Conservation (phyloP, 2,797 vertebrate genomes). For the Sebastes elongatus region DNA sequence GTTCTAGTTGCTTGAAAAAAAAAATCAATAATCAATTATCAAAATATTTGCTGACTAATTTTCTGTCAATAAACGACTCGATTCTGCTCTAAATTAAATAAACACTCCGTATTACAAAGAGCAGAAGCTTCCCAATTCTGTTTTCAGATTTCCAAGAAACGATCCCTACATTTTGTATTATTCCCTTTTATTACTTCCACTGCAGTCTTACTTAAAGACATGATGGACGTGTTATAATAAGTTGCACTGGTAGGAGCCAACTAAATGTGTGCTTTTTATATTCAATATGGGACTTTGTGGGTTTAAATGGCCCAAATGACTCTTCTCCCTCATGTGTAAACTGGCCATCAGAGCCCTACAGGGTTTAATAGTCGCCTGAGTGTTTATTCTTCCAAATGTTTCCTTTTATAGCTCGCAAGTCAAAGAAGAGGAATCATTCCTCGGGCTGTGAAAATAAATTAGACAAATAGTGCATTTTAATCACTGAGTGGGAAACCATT, state of each 20-base stretch:
- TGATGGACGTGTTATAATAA: neutral
- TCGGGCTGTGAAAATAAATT: slow-evolving; percentile 5
- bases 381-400: neutral
- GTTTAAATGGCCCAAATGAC: neutral
- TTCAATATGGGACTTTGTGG: neutral
- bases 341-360: neutral
- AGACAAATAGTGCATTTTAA: slow-evolving; percentile 18
- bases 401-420: neutral
- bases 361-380: neutral
- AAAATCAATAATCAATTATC: neutral
- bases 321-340: neutral
- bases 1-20: neutral
- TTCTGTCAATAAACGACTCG: neutral
- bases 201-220: neutral
- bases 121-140: neutral
- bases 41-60: neutral
- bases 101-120: neutral
- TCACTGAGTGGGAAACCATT: slow-evolving; percentile 27
- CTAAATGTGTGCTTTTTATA: neutral
- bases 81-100: neutral
- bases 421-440: slow-evolving; percentile 10
- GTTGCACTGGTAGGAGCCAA: neutral
- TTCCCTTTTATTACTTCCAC: neutral
- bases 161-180: neutral
- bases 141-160: neutral